Evolutionary conservation across 35 echinoderm and acorn worm genomes (phyloP).

Genomic region (Apostichopus parvimensis): DNA sequence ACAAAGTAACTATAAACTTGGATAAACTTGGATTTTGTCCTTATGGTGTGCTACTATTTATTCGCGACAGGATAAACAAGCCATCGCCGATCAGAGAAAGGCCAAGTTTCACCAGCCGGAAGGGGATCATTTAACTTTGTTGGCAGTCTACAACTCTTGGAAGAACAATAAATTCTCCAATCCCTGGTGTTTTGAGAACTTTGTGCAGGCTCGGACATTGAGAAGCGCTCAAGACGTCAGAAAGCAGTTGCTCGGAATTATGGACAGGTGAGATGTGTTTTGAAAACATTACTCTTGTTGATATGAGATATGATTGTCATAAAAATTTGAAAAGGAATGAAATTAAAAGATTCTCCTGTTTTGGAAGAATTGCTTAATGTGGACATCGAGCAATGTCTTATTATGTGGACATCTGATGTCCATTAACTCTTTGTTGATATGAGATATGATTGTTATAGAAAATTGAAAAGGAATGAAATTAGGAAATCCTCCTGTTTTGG

Average conservation of each 20-base stretch:
- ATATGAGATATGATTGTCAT: too few relatives aligned
- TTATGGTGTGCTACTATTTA: too few relatives aligned
- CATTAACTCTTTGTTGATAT: too few relatives aligned
- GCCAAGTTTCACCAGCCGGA: constrained; percentile 97
- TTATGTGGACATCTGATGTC: too few relatives aligned
- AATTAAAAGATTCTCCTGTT: background rate
- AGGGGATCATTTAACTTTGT: constrained; percentile 90
- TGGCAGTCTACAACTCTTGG: constrained; percentile 98
- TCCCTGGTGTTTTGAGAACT: constrained; percentile 99
- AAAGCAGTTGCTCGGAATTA: constrained; percentile 96
- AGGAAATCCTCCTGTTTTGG: background rate
- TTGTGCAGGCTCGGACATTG: constrained; percentile 96
- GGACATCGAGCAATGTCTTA: too few relatives aligned
- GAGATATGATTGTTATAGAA: too few relatives aligned
- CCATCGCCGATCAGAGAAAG: constrained; percentile 91
- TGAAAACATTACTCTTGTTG: too few relatives aligned
- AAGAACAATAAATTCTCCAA: constrained; percentile 99
- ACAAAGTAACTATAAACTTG: too few relatives aligned
- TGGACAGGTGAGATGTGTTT: constrained; percentile 82
- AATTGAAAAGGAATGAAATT: too few relatives aligned
- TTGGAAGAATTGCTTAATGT: background rate
- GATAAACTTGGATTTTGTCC: too few relatives aligned
- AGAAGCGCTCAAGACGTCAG: constrained; percentile 94
- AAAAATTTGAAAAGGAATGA: too few relatives aligned
- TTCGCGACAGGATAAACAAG: constrained; percentile 87